These are phyloP conservation scores for Anser cygnoides DNA, from an alignment of 2,113 vertebrate genomes.

Conservation along the genomic window DNA sequence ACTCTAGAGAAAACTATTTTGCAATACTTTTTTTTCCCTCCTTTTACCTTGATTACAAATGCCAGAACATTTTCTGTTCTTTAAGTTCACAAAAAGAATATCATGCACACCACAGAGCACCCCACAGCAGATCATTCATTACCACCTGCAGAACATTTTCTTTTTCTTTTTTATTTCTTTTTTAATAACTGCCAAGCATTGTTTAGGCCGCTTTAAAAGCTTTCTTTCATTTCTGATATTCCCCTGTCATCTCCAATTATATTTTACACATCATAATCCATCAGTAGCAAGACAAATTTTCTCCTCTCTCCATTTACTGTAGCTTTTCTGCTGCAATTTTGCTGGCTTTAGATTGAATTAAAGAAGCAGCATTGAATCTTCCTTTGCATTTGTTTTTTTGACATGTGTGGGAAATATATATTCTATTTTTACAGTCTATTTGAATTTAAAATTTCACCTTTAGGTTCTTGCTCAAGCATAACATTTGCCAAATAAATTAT, in stretches of 20 bases:
- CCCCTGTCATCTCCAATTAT: neutral
- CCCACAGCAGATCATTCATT: neutral
- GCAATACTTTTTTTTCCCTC: rapidly evolving
- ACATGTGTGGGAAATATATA: neutral
- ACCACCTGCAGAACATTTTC: neutral
- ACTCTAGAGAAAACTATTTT: neutral
- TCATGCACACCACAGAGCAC: no score
- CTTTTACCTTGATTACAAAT: neutral
- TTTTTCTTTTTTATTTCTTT: no score
- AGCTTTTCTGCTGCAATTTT: neutral
- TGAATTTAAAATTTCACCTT: neutral
- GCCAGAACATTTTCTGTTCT: rapidly evolving
- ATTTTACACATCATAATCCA: neutral
- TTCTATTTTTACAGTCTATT: neutral
- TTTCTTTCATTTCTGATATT: neutral
- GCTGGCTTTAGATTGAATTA: neutral
- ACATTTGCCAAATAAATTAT: neutral
- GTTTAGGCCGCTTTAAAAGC: neutral
- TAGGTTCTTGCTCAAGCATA: neutral
- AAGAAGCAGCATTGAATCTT: neutral
- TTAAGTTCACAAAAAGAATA: neutral
- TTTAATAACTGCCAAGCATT: neutral
- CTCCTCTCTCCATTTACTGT: neutral
- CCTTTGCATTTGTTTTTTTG: neutral
- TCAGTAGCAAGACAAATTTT: neutral